These are phyloP conservation scores for Dinoponera quadriceps DNA, from an alignment of 1,140 invertebrate genomes.

Conservation along the genomic window DNA sequence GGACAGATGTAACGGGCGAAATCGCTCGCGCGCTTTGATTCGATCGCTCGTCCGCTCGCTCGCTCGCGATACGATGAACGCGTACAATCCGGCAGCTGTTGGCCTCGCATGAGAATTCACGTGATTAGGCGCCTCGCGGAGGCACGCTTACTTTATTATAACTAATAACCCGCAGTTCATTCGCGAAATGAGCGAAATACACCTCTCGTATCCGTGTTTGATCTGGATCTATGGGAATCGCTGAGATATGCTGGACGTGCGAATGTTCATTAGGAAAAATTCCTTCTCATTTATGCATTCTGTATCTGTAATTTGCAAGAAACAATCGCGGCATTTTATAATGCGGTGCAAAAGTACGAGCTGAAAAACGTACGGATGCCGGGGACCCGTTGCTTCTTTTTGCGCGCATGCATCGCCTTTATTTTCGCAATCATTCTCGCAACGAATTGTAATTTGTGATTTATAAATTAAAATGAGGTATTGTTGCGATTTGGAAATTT, in stretches of 20 bases:
- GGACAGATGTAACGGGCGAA: slow-evolving; percentile 15
- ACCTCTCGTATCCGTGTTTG: background rate
- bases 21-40: background rate
- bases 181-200: background rate
- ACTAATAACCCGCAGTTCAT: background rate
- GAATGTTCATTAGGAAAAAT: slow-evolving; percentile 24
- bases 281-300: background rate
- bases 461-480: slow-evolving; percentile 14
- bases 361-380: background rate
- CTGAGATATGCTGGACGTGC: background rate
- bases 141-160: slow-evolving; percentile 7
- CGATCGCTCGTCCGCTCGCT: too few relatives aligned
- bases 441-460: background rate
- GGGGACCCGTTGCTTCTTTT: background rate
- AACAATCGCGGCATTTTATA: background rate
- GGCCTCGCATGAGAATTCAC: slow-evolving; percentile 1
- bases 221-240: slow-evolving; percentile 35
- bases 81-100: slow-evolving; percentile 41
- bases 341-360: background rate
- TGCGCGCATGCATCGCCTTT: background rate
- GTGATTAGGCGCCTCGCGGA: background rate
- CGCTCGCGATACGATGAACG: background rate
- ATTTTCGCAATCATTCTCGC: slow-evolving; percentile 19
- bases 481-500: background rate
- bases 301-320: slow-evolving; percentile 1